Evolutionary conservation across 2,797 vertebrate species (phyloP).

Genomic region (Hephaestus fuliginosus): DNA sequence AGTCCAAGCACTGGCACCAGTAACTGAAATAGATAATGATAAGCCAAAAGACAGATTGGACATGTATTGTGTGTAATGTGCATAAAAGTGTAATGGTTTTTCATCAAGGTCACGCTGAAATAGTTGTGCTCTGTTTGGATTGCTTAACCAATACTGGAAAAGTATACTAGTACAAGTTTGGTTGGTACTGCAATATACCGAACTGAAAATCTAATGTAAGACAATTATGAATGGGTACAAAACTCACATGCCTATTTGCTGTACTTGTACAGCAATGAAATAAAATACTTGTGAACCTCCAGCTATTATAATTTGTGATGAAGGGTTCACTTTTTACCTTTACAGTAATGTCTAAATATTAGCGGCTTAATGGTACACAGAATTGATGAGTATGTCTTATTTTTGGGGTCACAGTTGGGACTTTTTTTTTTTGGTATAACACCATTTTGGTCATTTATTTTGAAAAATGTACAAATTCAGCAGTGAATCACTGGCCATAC

Average conservation of each 20-base stretch:
- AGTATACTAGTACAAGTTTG: slow-evolving; percentile 36
- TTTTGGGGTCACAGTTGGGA: no score
- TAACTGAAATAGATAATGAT: slow-evolving; percentile 72
- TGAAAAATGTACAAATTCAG: no score
- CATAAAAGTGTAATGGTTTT: slow-evolving; percentile 78
- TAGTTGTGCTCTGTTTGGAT: slow-evolving; percentile 39
- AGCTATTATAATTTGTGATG: not conserved
- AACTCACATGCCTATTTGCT: slow-evolving; percentile 6
- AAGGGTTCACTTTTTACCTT: not conserved
- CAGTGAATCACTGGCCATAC: no score
- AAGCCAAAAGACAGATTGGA: slow-evolving; percentile 71
- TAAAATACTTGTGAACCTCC: slow-evolving; percentile 22
- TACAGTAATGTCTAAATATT: not conserved
- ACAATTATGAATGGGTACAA: slow-evolving; percentile 17
- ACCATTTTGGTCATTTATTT: no score
- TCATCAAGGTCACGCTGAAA: slow-evolving; percentile 74
- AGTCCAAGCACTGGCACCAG: slow-evolving; percentile 50
- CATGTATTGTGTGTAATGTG: slow-evolving; percentile 69
- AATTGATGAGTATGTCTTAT: no score
- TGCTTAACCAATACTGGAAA: slow-evolving; percentile 61
- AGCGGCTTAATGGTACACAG: no score
- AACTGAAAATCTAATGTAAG: slow-evolving; percentile 39
- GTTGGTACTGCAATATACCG: slow-evolving; percentile 51
- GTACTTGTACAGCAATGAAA: slow-evolving; percentile 19
- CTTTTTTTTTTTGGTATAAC: no score